These are phyloP conservation scores for Stichopus chloronotus DNA, from an alignment of 35 echinoderm and acorn worm genomes.

Conservation along the genomic window DNA sequence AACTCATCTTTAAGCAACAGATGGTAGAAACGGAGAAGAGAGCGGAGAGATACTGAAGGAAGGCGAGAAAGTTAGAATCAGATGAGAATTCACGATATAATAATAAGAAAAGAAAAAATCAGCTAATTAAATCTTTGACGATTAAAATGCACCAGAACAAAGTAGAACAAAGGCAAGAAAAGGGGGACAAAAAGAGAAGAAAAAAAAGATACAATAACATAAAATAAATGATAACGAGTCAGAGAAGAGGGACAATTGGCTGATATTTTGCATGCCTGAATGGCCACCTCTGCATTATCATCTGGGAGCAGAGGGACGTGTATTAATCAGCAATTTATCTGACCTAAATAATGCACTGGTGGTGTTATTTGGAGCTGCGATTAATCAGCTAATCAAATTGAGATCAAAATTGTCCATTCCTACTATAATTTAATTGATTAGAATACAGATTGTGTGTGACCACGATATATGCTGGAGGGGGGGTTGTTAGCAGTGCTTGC, in stretches of 20 bases:
- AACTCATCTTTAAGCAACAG: neutral
- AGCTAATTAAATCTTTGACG: conserved; percentile 49
- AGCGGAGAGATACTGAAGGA: too few species aligned
- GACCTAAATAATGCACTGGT: conserved; percentile 37
- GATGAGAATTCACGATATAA: too few species aligned
- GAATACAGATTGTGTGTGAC: neutral
- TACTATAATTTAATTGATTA: conserved; percentile 52
- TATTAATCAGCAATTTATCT: conserved; percentile 52
- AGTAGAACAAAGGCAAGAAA: neutral
- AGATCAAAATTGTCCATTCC: conserved; percentile 55
- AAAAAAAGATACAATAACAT: neutral
- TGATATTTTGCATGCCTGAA: conserved; percentile 40
- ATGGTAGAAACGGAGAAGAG: too few species aligned
- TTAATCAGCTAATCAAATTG: conserved; percentile 56
- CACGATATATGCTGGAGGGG: neutral
- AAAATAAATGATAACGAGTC: neutral
- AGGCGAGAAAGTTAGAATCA: too few species aligned
- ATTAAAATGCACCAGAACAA: conserved; percentile 49
- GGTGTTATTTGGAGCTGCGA: neutral
- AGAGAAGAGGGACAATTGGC: conserved; percentile 21
- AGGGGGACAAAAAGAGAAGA: neutral
- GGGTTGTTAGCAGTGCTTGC: too few species aligned
- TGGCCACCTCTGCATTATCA: neutral
- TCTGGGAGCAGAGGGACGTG: conserved; percentile 13
- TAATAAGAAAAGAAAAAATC: conserved; percentile 33